Base-by-base conservation (phyloP, 1,140 invertebrate genomes). In the Meloidogyne chitwoodi region DNA sequence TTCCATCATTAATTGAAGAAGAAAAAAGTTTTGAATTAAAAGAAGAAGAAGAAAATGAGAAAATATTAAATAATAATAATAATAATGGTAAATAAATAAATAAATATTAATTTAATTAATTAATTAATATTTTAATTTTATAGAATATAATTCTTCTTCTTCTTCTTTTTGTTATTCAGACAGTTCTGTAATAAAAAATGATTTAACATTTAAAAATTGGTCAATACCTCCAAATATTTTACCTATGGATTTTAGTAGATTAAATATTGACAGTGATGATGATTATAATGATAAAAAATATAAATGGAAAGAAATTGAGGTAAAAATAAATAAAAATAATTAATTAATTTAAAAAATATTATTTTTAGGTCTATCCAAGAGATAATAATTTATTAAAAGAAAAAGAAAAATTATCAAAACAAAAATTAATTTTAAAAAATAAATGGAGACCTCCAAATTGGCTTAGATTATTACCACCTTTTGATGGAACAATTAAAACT, bases 391-490 rank as follows among this genome's bases (percentile, higher is more conserved):
- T 31, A 31, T 16, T 63, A 22, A 73, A 73, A 73, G 31, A 61
- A 31, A 31, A n/a, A 22, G 4, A 10, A 8, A 16, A 11, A 24
- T 22, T 8, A 10, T 16, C 10, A 2, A 24, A 26, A 22, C 29
- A 61, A 26, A 24, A 64, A 34, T 26, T 48, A 12, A 27, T 24
- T 31, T 64, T 41, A 31, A 67, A 22, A 8, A 41, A 31, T 41
- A 67, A 67, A 41, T 41, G 71, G 56, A 34, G n/a, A 19, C 26
- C 56, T 34, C 71, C 71, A 61, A 38, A 14, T 41, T 73, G 71
- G 71, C 24, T 73, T 29, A 61, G 56, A 41, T 31, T 73, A 64
- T 73, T 73, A 64, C 71, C 71, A 10, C 71, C 71, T 12, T 73
- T 73, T 31, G 71, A 73, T 38, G 71, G 71, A 29, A 31, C 71